Percentiles rank a stretch among this genome's conserved stretches.
These are phyloP conservation scores for Drosophila sechellia DNA, from an alignment of 1,140 invertebrate genomes.

Conservation along the genomic window DNA sequence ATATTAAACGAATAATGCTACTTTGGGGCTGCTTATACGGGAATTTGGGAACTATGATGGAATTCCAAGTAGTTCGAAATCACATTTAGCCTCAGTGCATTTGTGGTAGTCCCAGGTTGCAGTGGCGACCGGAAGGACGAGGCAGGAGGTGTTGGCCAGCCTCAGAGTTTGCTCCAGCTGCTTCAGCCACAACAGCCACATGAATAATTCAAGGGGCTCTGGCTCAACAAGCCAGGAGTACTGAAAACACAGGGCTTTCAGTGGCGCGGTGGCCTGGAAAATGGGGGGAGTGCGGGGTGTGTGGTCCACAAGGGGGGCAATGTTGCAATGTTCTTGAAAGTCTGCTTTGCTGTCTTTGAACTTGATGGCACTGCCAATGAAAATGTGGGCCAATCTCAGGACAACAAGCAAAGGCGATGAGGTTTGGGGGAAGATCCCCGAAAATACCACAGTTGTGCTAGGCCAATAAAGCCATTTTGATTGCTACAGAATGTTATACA, in stretches of 20 bases:
- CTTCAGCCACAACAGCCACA: constrained; percentile 48
- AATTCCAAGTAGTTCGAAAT: no score
- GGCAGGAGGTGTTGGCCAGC: constrained; percentile 2
- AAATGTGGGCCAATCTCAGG: constrained; percentile 33
- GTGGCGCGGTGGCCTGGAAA: neutral
- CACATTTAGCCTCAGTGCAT: neutral
- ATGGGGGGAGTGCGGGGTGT: neutral
- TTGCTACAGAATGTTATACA: constrained; percentile 16
- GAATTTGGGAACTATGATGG: no score
- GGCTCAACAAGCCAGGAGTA: constrained; percentile 35
- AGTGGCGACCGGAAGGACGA: neutral
- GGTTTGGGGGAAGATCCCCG: neutral
- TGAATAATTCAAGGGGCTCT: constrained; percentile 53
- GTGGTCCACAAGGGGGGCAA: neutral
- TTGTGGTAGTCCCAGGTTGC: constrained; percentile 1
- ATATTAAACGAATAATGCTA: neutral
- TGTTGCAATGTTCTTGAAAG: constrained; percentile 27
- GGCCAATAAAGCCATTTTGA: constrained; percentile 27
- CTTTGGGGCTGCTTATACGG: no score
- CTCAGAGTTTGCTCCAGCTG: constrained; percentile 17
- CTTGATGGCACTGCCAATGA: constrained; percentile 40
- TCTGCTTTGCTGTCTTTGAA: constrained; percentile 48
- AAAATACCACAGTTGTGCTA: constrained; percentile 23
- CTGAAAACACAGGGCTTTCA: constrained; percentile 8
- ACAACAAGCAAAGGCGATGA: neutral